Base-by-base conservation (phyloP, 2,797 vertebrate genomes). In the Periophthalmus magnuspinnatus region DNA sequence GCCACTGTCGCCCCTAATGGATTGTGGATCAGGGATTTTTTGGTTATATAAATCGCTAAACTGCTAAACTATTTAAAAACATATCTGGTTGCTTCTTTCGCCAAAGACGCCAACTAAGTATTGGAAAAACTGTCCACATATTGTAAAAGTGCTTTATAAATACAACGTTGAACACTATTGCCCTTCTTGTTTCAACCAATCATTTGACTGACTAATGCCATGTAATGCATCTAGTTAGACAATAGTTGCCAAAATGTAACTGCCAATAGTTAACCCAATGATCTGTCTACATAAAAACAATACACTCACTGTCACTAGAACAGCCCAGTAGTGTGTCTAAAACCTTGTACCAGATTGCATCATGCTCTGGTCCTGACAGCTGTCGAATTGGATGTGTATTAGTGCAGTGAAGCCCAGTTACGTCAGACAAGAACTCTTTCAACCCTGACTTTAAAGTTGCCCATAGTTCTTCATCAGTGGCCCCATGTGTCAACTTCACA, bases 351-450 rank as follows among this genome's bases (percentile, higher is more conserved):
- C 33, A 19, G 28, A 48, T 89, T 86, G 79, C 81, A 55, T 86
- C 82, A 86, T 50, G 57, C 60, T 13, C 24, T 63, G 72, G 68
- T 78, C 70, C 69, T 75, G 74, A 71, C 71, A 70, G 74, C 69
- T 70, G 65, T 68, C 3, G 36, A 70, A 59, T 38, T 76, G 69
- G 60, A 55, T 74, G 36, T 62, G 60, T 56, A 52, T 70, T 78
- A 75, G 74, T 74, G 71, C 41, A 69, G 17, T 63, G 68, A 81
- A 68, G 54, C 70, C 17, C 16, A 19, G 68, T 84, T 86, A 84
- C 80, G 77, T 82, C 75, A 88, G 60, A 74, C 68, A 36, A 36
- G 17, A 67, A 22, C 24, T 57, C 69, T 79, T 85, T 84, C 69
- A 84, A 75, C 66, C 64, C 61, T 34, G 50, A 73, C 68, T 71